A percentile compares a stretch with the other conserved stretches of the same genome.
These are phyloP conservation scores for Acrobasis suavella DNA, from an alignment of 2,888 invertebrate species.

Conservation along the genomic window DNA sequence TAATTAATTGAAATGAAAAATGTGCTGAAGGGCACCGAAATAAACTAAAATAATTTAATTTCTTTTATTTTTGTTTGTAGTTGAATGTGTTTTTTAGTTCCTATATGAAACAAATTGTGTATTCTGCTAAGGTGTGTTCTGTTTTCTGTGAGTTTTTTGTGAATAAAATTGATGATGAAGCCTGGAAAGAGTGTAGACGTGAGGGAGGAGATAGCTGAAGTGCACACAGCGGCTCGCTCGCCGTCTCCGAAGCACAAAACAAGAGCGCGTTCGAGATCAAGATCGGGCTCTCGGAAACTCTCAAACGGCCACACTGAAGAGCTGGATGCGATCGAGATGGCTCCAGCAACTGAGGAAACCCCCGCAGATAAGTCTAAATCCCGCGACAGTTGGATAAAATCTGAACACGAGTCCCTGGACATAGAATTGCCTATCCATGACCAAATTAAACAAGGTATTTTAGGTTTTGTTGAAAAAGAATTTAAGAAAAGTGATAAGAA, in stretches of 20 bases:
- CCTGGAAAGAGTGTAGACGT: conserved; percentile 65
- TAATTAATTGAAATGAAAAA: neutral
- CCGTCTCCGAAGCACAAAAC: conserved; percentile 68
- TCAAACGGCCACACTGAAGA: conserved; percentile 64
- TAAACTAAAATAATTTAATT: neutral
- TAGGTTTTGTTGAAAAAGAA: conserved; percentile 79
- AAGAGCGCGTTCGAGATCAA: conserved; percentile 58
- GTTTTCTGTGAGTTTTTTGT: conserved; percentile 40
- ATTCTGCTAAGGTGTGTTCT: conserved; percentile 11
- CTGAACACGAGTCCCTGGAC: conserved; percentile 80
- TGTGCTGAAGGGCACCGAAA: neutral
- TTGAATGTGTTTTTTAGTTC: neutral
- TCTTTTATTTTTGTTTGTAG: conserved; percentile 4
- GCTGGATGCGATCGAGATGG: conserved; percentile 40
- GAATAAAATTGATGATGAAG: conserved; percentile 55
- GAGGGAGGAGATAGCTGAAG: conserved; percentile 73
- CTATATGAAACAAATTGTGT: neutral
- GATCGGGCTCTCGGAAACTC: conserved; percentile 64
- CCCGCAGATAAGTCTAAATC: conserved; percentile 59
- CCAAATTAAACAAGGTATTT: conserved; percentile 76
- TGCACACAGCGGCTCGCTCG: conserved; percentile 65
- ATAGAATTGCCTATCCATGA: conserved; percentile 83
- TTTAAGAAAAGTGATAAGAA: conserved; percentile 76
- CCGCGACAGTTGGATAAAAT: conserved; percentile 74
- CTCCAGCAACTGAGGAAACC: conserved; percentile 42